Evolutionary conservation across 1,140 invertebrate genomes (phyloP), one percentile per base, ranked within the genome.

Genomic region (Tetraneura akinire): DNA sequence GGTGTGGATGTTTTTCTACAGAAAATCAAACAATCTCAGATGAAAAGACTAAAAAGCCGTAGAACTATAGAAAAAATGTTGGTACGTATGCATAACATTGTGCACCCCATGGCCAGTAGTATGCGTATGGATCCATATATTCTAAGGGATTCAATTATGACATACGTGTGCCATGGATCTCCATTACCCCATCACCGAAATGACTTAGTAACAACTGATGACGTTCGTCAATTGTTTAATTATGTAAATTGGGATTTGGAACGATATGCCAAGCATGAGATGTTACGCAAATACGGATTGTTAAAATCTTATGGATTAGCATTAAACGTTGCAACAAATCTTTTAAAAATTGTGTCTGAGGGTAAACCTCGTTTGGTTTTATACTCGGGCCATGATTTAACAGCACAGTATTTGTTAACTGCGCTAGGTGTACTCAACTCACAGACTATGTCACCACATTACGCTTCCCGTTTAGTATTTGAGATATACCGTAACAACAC

Each of bases 331-430:
- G 92, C 94, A 1, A 90, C 90, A 62, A 91, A 93, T 82, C 91
- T 94, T 89, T 87, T 94, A 1, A 88, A 89, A 82, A 92, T 92
- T 86, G 91, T 92, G 76, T 93, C 91, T 0, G 91, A 92, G 80
- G 90, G 88, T 81, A 91, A 91, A 82, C 92, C 92, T 0, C 92
- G 92, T 83, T 89, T 97, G 80, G 91, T 95, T 10, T 82, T 97
- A 0, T 98, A 96, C 85, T 96, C 95, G 0, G 95, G 94, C 0
- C 96, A 98, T 84, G 95, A 97, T 85, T 92, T 92, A 83, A 96
- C 95, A 0, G 83, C 97, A 26, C 92, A 95, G 82, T 93, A 94
- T 82, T 85, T 98, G 4, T 89, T 92, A 3, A 88, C 91, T 8
- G 92, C 94, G 1, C 84, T 98, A 26, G 94, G 94, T 0, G 85